Base-by-base conservation (phyloP, 2,113 vertebrate genomes). In the Platysternon megacephalum region DNA sequence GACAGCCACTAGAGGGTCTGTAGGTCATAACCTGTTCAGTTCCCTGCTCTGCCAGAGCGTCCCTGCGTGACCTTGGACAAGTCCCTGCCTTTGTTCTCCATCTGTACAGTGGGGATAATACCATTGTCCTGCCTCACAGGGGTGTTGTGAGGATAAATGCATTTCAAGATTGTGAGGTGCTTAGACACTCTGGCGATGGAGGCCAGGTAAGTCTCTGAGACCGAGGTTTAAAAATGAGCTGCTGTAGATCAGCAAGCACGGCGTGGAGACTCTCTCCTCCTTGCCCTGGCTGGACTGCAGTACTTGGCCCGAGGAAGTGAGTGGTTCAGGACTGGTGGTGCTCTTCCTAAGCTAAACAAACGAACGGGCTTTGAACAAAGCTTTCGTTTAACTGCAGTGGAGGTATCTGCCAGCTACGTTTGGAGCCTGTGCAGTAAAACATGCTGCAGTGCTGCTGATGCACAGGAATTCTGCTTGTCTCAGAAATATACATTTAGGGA, bases 271-370 rank as follows among this genome's bases (percentile, higher is more conserved):
- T 53, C 52, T 53, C 55, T 56, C 26, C 26, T 56, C 55, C 11
- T 28, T 28, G 24, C 24, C 28, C 26, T 56, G 55, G 55, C 55
- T 5, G 26, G 55, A 56, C 55, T 11, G 26, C 55, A 26, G 55
- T 11, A 56, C 24, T 56, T 11, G 55, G 55, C 55, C 10, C 0
- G 55, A 28, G 26, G 55, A 56, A 28, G 7, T 9, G 39, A 2
- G 49, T 0, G 3, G 81, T 86, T 52, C 14, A 6, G 86, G 80
- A 21, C 56, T 16, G 16, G 56, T 32, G 55, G 84, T 78, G 79
- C 65, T 85, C 44, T 74, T 26, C 26, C 79, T n/a, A 55, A 90
- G 44, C 86, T 72, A 10, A 24, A 84, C 92, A 79, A 87, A 82
- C 84, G 52, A n/a, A 39, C 55, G 55, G 35, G 16, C 53, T 17